These are phyloP conservation scores for Penaeus japonicus DNA, from an alignment of 1,140 invertebrate genomes.

Conservation along the genomic window DNA sequence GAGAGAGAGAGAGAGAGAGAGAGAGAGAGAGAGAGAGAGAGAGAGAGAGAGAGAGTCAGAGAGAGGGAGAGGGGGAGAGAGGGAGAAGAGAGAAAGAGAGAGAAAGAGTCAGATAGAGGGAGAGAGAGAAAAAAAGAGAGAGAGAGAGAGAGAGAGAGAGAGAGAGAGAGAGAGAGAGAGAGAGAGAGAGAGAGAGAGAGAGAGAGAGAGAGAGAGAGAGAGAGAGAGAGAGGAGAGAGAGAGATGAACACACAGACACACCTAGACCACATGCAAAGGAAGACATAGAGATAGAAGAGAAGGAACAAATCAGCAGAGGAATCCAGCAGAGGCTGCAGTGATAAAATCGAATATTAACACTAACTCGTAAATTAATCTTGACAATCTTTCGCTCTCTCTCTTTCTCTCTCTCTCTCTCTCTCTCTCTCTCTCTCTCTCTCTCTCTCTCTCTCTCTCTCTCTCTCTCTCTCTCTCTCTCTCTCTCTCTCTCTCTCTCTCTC, in stretches of 20 bases:
- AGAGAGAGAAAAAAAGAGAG: background rate
- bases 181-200: slow-evolving; percentile 17
- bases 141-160: background rate
- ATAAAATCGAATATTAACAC: no score
- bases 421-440: background rate
- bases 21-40: background rate
- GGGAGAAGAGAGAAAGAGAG: background rate
- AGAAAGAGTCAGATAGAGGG: background rate
- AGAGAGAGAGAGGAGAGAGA: background rate
- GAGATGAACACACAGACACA: no score
- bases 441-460: no score
- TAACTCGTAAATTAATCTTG: no score
- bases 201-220: slow-evolving; percentile 8
- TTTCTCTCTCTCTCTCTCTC: background rate
- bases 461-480: no score
- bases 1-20: background rate
- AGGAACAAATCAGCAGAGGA: no score
- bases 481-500: no score
- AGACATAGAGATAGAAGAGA: no score
- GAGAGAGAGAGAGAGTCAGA: background rate
- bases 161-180: background rate
- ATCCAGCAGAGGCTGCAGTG: no score
- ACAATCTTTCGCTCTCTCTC: background rate
- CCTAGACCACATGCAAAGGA: no score
- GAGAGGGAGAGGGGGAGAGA: background rate